Base-by-base conservation (phyloP, 2,113 vertebrate species). In the Rhadina sibilatrix region DNA sequence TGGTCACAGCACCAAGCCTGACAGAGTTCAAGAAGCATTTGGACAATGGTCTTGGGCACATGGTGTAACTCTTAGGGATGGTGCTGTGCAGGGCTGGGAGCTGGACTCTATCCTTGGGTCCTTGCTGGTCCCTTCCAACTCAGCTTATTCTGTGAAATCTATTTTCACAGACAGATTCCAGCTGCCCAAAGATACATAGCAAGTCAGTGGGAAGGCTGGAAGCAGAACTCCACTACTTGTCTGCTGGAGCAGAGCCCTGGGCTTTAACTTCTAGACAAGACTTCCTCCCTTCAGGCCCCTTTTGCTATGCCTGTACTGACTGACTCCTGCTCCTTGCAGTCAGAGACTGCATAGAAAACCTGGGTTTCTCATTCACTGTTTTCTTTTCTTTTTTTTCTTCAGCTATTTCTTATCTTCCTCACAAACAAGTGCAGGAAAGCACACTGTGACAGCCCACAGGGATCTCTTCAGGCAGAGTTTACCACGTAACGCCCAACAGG, bases 181-280 rank as follows among this genome's bases (percentile, higher is more conserved):
- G 89, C 87, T 89, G 89, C 68, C 57, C 61, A 89, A 47, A 93
- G 54, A 83, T 27, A 93, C 53, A 79, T 2, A 95, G 78, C 15
- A 56, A 89, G 38, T 76, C 65, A 76, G 78, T 46, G 69, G 64
- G 72, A 94, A 83, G 72, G 60, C 80, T 94, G 93, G 44, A 91
- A 91, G 40, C 57, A 89, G 64, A 91, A 37, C 30, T 63, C 81
- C 69, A 9, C 72, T 77, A 30, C 64, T 71, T 53, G 71, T 66
- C 69, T 95, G 60, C 72, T 93, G 83, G 74, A 91, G 74, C 57
- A 91, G 57, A 93, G 77, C 61, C 69, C 78, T 76, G 30, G n/a
- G 20, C 49, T 92, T 81, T 68, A 91, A 81, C 52, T 79, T 90
- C 80, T 49, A 87, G 65, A 47, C 52, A 89, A 87, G 61, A 60